These are phyloP conservation scores for Acanthoscelides obtectus DNA, from an alignment of 2,888 invertebrate species.

Conservation along the genomic window DNA sequence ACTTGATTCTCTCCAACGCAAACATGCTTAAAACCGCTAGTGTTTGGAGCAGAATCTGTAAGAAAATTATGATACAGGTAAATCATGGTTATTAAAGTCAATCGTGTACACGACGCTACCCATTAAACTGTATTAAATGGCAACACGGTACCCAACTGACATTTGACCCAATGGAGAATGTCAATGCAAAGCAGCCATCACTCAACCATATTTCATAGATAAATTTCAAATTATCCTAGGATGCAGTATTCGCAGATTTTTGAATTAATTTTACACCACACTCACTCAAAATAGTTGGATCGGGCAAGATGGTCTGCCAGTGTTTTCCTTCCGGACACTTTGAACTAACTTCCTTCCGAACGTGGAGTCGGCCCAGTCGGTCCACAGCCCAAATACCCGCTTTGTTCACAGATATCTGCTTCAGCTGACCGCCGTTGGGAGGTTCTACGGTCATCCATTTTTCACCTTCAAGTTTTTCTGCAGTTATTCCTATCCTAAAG, in stretches of 20 bases:
- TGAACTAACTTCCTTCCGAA: slow-evolving; percentile 71
- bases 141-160: no score
- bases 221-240: no score
- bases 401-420: slow-evolving; percentile 69
- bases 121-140: no score
- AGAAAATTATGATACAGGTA: not conserved
- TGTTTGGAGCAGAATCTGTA: slow-evolving; percentile 40
- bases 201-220: no score
- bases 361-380: slow-evolving; percentile 65
- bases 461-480: slow-evolving; percentile 59
- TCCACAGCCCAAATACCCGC: slow-evolving; percentile 79
- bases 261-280: slow-evolving; percentile 2
- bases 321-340: slow-evolving; percentile 78
- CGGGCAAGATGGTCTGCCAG: slow-evolving; percentile 68
- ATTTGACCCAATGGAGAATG: no score
- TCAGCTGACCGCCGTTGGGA: slow-evolving; percentile 60
- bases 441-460: slow-evolving; percentile 80
- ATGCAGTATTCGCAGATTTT: no score
- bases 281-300: slow-evolving; percentile 54
- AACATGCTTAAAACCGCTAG: slow-evolving; percentile 62
- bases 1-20: slow-evolving; percentile 66
- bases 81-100: no score
- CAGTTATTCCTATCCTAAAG: slow-evolving; percentile 70
- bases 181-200: no score
- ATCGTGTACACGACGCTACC: no score